Evolutionary conservation across 2,888 invertebrate species (phyloP), one percentile per base, ranked within the genome.

Genomic region (Hemithea aestivaria): DNA sequence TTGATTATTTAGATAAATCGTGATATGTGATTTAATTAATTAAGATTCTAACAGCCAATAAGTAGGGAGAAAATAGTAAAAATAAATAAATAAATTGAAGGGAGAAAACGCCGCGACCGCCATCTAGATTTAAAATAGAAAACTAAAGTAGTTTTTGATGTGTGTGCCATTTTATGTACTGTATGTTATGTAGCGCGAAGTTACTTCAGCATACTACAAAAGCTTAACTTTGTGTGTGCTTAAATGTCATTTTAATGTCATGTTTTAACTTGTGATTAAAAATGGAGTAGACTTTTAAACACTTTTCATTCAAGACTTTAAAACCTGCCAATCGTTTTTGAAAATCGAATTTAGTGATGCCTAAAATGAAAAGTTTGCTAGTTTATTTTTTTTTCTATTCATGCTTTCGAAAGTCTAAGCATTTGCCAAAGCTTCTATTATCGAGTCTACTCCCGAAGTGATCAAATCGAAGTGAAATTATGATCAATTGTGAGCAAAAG

Each of bases 401-500:
- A 82, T 83, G 63, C 62, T 68, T 59, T 67, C 48, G 51, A 66
- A 73, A 66, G 71, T 70, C 69, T 66, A 76, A 70, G 72, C 71
- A 66, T 67, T 73, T 76, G 72, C 73, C 61, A 56, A 83, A 83
- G 81, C 81, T 66, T 64, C 70, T 73, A 77, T 70, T 50, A 55
- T 66, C 45, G 65, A 72, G 73, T 74, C 81, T 81, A 82, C 75
- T 73, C 77, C 72, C 71, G 68, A 33, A 34, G 79, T 78, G 81
- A 80, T 76, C 75, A 74, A 72, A 35, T 37, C 41, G 73, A 64
- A 73, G 81, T 83, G 83, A 79, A 71, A 66, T n/a, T 74, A 84
- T 81, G 80, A 78, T 70, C 76, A 73, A 78, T 4, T 68, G 81
- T 84, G 82, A 82, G 67, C 62, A 73, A 68, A 76, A 69, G 16